Conservation (phyloP, 2,888 invertebrate species). For the Chaitophorus viminalis region DNA sequence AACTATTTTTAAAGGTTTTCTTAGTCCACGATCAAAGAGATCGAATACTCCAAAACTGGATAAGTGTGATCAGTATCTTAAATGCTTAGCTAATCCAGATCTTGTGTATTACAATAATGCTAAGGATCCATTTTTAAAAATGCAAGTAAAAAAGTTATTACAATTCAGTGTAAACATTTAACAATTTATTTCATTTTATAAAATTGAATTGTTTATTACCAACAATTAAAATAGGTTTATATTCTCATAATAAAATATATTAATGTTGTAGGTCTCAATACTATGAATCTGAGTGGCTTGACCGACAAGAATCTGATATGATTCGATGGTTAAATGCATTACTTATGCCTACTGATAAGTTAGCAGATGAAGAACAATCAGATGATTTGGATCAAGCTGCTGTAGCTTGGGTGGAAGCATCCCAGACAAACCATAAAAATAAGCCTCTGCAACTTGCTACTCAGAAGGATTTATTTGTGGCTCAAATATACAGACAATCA, state of each 20-base stretch:
- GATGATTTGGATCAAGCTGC: constrained; percentile 77
- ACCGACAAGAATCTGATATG: constrained; percentile 77
- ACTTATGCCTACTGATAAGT: constrained; percentile 76
- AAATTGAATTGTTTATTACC: background rate
- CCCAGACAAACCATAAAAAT: constrained; percentile 69
- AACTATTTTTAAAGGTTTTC: constrained; percentile 18
- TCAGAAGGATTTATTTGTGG: constrained; percentile 69
- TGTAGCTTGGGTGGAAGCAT: constrained; percentile 79
- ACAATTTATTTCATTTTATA: background rate
- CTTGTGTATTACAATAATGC: constrained; percentile 31
- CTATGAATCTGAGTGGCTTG: constrained; percentile 70
- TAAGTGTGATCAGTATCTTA: constrained; percentile 53
- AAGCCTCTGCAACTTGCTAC: constrained; percentile 70
- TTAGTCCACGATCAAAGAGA: constrained; percentile 6
- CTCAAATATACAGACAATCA: constrained; percentile 55
- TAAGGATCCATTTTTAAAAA: constrained; percentile 62
- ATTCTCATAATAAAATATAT: background rate
- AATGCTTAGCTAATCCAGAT: constrained; percentile 49
- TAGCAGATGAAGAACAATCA: constrained; percentile 74
- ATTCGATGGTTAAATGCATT: constrained; percentile 84
- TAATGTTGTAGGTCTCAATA: constrained; percentile 62
- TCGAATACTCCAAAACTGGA: constrained; percentile 38
- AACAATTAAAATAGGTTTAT: background rate
- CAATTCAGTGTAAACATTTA: background rate
- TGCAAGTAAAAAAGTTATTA: constrained; percentile 18